phyloP scores from a whole-genome alignment of 2,113 vertebrate species.

The Anoplopoma fimbria region DNA sequence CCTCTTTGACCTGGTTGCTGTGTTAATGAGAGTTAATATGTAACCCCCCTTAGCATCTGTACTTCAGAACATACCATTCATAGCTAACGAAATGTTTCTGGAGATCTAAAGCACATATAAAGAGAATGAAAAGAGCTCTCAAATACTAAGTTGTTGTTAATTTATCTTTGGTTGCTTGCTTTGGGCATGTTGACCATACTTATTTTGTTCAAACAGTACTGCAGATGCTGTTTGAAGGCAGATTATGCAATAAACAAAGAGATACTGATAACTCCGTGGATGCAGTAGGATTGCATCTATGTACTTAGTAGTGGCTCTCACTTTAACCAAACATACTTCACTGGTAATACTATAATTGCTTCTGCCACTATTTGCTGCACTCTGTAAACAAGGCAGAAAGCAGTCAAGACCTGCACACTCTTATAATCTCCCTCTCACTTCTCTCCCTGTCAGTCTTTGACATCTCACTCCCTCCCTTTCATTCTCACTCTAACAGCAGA shows the following conservation, averaged over 20 bases:
- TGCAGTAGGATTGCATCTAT: not conserved
- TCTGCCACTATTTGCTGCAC: slow-evolving; percentile 1
- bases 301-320: slow-evolving; percentile 1
- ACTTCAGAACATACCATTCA: not conserved
- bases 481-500: slow-evolving; percentile 12
- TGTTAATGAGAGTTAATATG: not conserved
- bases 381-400: slow-evolving; percentile 30
- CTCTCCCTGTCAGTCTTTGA: slow-evolving; percentile 11
- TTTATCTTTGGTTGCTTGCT: not conserved
- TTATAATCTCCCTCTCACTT: not conserved
- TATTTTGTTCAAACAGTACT: too few relatives aligned
- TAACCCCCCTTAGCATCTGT: not conserved
- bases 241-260: slow-evolving; percentile 26
- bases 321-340: slow-evolving; percentile 16
- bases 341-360: not conserved
- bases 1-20: slow-evolving; percentile 3
- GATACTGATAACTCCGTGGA: not conserved
- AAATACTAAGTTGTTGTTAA: not conserved
- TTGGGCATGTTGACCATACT: not conserved
- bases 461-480: slow-evolving; percentile 27
- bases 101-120: not conserved
- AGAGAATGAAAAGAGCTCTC: not conserved
- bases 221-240: slow-evolving; percentile 11
- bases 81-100: not conserved
- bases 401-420: slow-evolving; percentile 11